phyloP scores from a whole-genome alignment of 2,888 invertebrate species.

The Meganola albula region DNA sequence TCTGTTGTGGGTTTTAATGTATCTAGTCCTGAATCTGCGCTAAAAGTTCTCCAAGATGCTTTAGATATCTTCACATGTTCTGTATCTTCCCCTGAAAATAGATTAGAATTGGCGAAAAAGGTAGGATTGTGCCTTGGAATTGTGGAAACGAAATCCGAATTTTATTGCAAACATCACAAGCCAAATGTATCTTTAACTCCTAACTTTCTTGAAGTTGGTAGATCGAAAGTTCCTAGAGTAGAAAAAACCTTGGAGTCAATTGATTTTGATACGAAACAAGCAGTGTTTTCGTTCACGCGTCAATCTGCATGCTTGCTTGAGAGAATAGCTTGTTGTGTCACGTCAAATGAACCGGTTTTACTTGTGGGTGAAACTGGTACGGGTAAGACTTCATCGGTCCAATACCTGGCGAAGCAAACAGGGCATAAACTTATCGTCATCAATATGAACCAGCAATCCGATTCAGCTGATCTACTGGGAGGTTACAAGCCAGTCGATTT shows the following conservation, averaged over 20 bases:
- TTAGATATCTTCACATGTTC: slow-evolving; percentile 94
- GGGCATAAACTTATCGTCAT: slow-evolving; percentile 93
- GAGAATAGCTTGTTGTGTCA: slow-evolving; percentile 89
- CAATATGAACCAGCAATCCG: slow-evolving; percentile 99
- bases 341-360: slow-evolving; percentile 91
- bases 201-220: slow-evolving; percentile 82
- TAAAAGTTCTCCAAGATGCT: slow-evolving; percentile 90
- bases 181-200: slow-evolving; percentile 82
- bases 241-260: slow-evolving; percentile 57
- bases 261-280: slow-evolving; percentile 58
- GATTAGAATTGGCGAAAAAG: slow-evolving; percentile 82
- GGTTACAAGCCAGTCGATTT: slow-evolving; percentile 98
- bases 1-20: slow-evolving; percentile 85
- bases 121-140: slow-evolving; percentile 91
- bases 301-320: slow-evolving; percentile 90
- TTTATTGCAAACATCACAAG: slow-evolving; percentile 87
- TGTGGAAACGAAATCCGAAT: slow-evolving; percentile 87
- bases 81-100: slow-evolving; percentile 79
- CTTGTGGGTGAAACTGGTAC: slow-evolving; percentile 99
- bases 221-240: slow-evolving; percentile 75
- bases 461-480: slow-evolving; percentile 96
- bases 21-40: slow-evolving; percentile 81
- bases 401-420: slow-evolving; percentile 90
- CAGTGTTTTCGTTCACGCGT: slow-evolving; percentile 89
- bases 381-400: slow-evolving; percentile 97